Evolutionary conservation across 1,140 invertebrate genomes (phyloP).

Genomic region (Xylocopa sonorina): DNA sequence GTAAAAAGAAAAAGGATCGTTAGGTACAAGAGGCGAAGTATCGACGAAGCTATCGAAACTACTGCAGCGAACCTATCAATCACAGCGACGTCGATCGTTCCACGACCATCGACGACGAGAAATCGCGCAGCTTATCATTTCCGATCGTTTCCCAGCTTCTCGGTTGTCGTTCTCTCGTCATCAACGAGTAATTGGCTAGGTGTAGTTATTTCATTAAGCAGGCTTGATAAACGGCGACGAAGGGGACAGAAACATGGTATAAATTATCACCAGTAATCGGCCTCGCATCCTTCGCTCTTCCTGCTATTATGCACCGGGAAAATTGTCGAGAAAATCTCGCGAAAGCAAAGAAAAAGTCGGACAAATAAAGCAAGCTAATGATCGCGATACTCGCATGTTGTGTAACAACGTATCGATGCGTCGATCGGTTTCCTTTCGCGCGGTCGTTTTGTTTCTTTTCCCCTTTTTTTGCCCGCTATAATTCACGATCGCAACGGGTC

Average conservation of each 20-base stretch:
- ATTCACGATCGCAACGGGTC: too few relatives aligned
- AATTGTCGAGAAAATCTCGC: slow-evolving; percentile 7
- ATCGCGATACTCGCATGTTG: not conserved
- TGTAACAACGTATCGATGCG: too few relatives aligned
- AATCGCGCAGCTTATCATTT: slow-evolving; percentile 20
- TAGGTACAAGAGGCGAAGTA: not conserved
- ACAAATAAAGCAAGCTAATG: too few relatives aligned
- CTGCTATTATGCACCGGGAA: not conserved
- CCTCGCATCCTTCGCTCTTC: not conserved
- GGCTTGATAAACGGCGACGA: not conserved
- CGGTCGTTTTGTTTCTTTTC: not conserved
- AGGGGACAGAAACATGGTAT: slow-evolving; percentile 4
- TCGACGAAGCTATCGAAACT: not conserved
- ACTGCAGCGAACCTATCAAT: not conserved
- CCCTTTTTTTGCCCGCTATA: not conserved
- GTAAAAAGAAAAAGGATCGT: not conserved
- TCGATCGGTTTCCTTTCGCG: too few relatives aligned
- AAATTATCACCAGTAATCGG: slow-evolving; percentile 18
- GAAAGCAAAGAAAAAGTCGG: not conserved
- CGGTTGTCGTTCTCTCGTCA: slow-evolving; percentile 35
- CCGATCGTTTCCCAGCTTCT: slow-evolving; percentile 13
- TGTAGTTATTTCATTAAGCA: slow-evolving; percentile 40
- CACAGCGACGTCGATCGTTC: not conserved
- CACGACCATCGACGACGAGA: not conserved
- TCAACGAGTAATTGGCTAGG: slow-evolving; percentile 33